Evolutionary conservation across 1,140 invertebrate species (phyloP).

Genomic region (Drosophila santomea): DNA sequence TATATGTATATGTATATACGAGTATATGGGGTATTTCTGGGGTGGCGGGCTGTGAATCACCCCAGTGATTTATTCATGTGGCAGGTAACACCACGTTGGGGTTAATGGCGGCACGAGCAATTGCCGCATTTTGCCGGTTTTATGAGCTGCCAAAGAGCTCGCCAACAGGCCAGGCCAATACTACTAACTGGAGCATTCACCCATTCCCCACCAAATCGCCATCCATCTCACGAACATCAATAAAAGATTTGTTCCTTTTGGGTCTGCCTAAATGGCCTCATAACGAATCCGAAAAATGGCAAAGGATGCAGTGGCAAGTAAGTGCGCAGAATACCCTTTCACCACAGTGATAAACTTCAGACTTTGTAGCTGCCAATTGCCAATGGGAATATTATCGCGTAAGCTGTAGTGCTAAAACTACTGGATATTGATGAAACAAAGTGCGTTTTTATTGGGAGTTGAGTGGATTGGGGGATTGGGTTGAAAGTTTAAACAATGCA

Average conservation of each 20-base stretch:
- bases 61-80: constrained; percentile 80
- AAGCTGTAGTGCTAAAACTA: background rate
- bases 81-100: constrained; percentile 64
- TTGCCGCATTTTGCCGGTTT: constrained; percentile 49
- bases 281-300: constrained; percentile 5
- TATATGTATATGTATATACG: background rate
- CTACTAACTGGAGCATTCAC: background rate
- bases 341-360: background rate
- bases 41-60: constrained; percentile 36
- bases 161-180: constrained; percentile 22
- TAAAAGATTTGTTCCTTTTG: constrained; percentile 31
- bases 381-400: background rate
- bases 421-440: background rate
- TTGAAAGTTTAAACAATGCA: too few species aligned
- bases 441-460: background rate
- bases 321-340: background rate
- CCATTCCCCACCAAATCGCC: background rate
- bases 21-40: too few species aligned
- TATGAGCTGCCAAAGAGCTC: constrained; percentile 74
- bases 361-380: background rate
- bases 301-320: background rate
- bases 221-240: constrained; percentile 31
- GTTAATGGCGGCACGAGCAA: constrained; percentile 57
- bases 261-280: constrained; percentile 16
- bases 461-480: too few species aligned